Base-by-base conservation (phyloP, 2,888 invertebrate genomes). In the Lumbricus terrestris region DNA sequence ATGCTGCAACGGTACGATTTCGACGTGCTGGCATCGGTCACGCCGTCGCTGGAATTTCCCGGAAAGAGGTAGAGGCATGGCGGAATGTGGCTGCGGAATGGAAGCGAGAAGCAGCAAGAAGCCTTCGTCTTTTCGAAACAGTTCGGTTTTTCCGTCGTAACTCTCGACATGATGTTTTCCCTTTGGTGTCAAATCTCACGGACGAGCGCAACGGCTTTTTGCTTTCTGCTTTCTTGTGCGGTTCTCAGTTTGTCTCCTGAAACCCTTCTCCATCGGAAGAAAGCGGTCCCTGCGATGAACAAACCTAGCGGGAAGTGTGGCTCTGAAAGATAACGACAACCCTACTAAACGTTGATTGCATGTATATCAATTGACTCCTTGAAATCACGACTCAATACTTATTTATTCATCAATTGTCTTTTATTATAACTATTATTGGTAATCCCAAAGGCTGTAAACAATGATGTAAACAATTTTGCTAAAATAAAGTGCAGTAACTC, bases 41-140 rank as follows among this genome's bases (percentile, higher is more conserved):
- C 85, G 20, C 35, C 85, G n/a, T 85, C 85, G 15, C 35, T 35
- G 37, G 85, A 85, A 37, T 85, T 35, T 33, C 20, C 15, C 37
- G 35, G 35, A 85, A 85, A 85, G 35, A 85, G 85, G n/a, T 85
- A 37, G 34, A 34, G 85, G 15, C 85, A 85, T n/a, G 85, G 23
- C 34, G 85, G 85, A 85, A 85, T 34, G 85, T 85, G 85, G 85
- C 35, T 85, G 18, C 37, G 85, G 16, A 85, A 85, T 29, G 85
- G 85, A 85, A 85, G 85, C 0, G 85, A 85, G n/a, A 85, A 85
- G n/a, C 85, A 85, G 37, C 85, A 85, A 18, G 83, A 83, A 34
- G 85, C 34, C 23, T 85, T 85, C 15, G 85, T 37, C 85, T 85
- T 85, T 23, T 85, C 85, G 37, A 85, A 37, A 85, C 85, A 85